Percentiles rank a stretch among this genome's conserved stretches.
Conservation (phyloP, 2,797 vertebrate genomes). For the Mus caroli region DNA sequence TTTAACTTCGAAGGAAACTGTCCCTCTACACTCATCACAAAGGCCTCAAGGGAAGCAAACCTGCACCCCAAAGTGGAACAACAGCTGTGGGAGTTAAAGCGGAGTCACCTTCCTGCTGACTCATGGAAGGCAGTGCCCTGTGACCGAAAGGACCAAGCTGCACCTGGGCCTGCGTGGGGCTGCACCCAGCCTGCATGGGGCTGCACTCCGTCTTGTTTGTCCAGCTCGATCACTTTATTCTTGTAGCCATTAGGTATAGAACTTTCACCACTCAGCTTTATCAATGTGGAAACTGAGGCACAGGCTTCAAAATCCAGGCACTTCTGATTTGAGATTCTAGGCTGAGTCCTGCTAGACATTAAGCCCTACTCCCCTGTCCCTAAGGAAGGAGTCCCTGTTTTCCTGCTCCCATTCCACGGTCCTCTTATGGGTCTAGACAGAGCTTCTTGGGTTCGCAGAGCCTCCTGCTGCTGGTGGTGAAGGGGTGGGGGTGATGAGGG, state of each 20-base stretch:
- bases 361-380: no score
- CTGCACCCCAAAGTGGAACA: accelerated
- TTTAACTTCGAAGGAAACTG: not conserved
- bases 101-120: not conserved
- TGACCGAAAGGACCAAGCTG: no score
- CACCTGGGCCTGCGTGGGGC: not conserved
- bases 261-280: not conserved
- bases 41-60: not conserved
- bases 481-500: not conserved
- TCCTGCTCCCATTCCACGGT: accelerated
- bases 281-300: not conserved
- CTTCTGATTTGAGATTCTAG: not conserved
- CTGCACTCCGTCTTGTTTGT: not conserved
- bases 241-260: not conserved
- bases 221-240: not conserved
- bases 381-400: accelerated
- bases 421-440: not conserved
- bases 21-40: not conserved
- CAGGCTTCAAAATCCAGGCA: not conserved
- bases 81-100: not conserved
- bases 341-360: not conserved
- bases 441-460: not conserved
- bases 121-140: not conserved
- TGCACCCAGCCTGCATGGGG: not conserved
- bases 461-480: not conserved